Evolutionary conservation across 2,113 vertebrate species (phyloP).

Genomic region (Mus musculus): GRCm39 chr3:136591001-136591500

Average conservation of each 20-base stretch:
- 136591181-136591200: neutral
- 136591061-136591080: neutral
- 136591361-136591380: neutral
- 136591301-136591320: neutral
- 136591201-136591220: neutral
- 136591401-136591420: constrained; percentile 38
- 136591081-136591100: constrained; percentile 7
- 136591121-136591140: neutral
- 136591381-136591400: neutral
- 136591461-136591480: neutral
- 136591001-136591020: too few relatives aligned
- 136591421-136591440: neutral
- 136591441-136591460: neutral
- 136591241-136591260: neutral
- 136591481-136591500: neutral
- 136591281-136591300: neutral
- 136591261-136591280: neutral
- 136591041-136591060: neutral
- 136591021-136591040: neutral
- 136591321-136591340: constrained; percentile 21
- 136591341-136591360: neutral
- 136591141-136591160: too few relatives aligned
- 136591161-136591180: neutral
- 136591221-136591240: neutral
- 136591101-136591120: neutral